These are phyloP conservation scores for Polydrusus cervinus DNA, from an alignment of 2,888 invertebrate genomes.

Conservation along the genomic window DNA sequence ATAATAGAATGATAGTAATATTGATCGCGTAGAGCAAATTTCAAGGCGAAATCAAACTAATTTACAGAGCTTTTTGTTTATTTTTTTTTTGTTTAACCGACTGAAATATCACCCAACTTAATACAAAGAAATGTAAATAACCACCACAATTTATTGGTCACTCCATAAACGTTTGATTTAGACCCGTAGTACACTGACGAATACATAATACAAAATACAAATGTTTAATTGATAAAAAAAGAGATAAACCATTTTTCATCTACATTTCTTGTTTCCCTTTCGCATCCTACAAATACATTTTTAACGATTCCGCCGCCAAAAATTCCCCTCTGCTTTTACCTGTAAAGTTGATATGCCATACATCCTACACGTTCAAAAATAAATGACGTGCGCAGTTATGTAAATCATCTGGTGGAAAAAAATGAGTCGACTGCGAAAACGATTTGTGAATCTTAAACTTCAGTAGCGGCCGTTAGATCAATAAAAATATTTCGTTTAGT, in stretches of 20 bases:
- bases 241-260: slow-evolving; percentile 7
- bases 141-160: too few species aligned
- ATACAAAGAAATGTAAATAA: too few species aligned
- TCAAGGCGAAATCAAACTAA: too few species aligned
- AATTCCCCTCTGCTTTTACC: slow-evolving; percentile 24
- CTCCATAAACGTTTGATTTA: too few species aligned
- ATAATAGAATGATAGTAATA: too few species aligned
- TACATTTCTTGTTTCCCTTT: background rate
- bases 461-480: slow-evolving; percentile 22
- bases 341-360: slow-evolving; percentile 44
- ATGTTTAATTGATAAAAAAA: background rate
- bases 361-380: slow-evolving; percentile 42
- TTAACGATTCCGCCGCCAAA: slow-evolving; percentile 22
- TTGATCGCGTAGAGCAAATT: too few species aligned
- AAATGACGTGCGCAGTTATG: slow-evolving; percentile 44
- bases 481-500: slow-evolving; percentile 6
- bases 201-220: background rate
- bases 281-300: slow-evolving; percentile 25
- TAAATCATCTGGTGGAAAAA: slow-evolving; percentile 46
- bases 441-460: slow-evolving; percentile 26
- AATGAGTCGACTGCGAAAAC: slow-evolving; percentile 36
- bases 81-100: too few species aligned
- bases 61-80: too few species aligned
- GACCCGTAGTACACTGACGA: too few species aligned
- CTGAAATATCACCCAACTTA: too few species aligned